These are phyloP conservation scores for Trachemys scripta DNA, from an alignment of 2,113 vertebrate species.

Conservation along the genomic window DNA sequence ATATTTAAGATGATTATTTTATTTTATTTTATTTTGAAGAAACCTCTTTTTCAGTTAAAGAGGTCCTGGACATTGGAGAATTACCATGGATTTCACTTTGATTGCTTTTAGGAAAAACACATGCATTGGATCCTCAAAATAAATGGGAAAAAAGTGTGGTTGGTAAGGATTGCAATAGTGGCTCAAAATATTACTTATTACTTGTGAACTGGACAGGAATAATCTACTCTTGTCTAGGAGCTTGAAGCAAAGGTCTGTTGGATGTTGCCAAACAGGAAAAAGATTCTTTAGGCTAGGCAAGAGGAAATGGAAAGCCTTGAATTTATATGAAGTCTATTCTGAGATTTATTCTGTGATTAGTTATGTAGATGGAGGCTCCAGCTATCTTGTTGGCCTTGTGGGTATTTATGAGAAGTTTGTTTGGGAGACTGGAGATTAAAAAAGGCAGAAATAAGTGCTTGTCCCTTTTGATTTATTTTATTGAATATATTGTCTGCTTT, in stretches of 20 bases:
- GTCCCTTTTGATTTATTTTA: not conserved
- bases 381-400: not conserved
- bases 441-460: not conserved
- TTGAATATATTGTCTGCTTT: not conserved
- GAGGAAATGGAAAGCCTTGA: not conserved
- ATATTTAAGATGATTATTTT: not conserved
- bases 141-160: not conserved
- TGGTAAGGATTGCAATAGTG: not conserved
- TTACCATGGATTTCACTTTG: not conserved
- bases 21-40: not conserved
- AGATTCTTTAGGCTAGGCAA: not conserved
- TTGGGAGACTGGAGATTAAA: not conserved
- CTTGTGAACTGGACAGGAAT: not conserved
- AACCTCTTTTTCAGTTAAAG: not conserved
- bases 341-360: not conserved
- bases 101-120: slow-evolving; percentile 6
- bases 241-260: slow-evolving; percentile 14
- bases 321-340: slow-evolving; percentile 18
- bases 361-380: not conserved
- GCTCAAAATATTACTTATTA: not conserved
- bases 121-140: not conserved
- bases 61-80: not conserved
- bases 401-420: not conserved
- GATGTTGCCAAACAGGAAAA: not conserved
- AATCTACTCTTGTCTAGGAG: not conserved